phyloP scores from a whole-genome alignment of 1,140 invertebrate species.

The Drosophila jambulina region DNA sequence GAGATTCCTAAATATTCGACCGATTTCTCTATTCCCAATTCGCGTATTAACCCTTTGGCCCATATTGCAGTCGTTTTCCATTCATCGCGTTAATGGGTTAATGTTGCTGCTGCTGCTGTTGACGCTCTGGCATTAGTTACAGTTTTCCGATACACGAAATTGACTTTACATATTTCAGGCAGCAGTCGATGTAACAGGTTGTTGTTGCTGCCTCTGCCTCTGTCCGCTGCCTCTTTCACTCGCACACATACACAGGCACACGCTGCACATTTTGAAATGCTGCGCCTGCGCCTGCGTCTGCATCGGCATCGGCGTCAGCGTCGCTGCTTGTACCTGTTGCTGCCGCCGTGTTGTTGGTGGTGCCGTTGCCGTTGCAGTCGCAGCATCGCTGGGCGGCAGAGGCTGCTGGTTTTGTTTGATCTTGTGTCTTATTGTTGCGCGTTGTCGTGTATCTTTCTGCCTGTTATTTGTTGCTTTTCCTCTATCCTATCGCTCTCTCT shows the following conservation, averaged over 20 bases:
- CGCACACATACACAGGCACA: constrained; percentile 14
- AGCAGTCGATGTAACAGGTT: constrained; percentile 71
- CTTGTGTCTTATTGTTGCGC: constrained; percentile 68
- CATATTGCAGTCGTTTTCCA: constrained; percentile 10
- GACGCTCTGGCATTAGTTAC: constrained; percentile 75
- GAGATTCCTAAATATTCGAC: not conserved
- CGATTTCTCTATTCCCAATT: not conserved
- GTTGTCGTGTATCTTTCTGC: constrained; percentile 67
- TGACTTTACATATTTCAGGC: constrained; percentile 79
- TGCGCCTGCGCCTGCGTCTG: constrained; percentile 23
- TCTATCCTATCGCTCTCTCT: constrained; percentile 33
- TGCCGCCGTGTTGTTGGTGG: constrained; percentile 22
- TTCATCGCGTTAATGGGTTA: constrained; percentile 52
- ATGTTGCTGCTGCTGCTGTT: constrained; percentile 43
- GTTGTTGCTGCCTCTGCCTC: constrained; percentile 39
- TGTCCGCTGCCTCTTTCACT: constrained; percentile 30
- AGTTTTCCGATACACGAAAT: constrained; percentile 75
- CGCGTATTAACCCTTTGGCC: constrained; percentile 3
- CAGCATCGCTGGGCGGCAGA: constrained; percentile 32
- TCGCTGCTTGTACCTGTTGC: constrained; percentile 67
- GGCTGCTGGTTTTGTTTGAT: constrained; percentile 66
- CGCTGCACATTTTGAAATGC: constrained; percentile 33
- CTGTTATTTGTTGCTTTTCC: constrained; percentile 60
- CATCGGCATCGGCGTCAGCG: constrained; percentile 9
- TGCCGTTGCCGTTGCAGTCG: constrained; percentile 15